Evolutionary conservation across 2,888 invertebrate genomes (phyloP).

Genomic region (Cheiracanthium punctorium): DNA sequence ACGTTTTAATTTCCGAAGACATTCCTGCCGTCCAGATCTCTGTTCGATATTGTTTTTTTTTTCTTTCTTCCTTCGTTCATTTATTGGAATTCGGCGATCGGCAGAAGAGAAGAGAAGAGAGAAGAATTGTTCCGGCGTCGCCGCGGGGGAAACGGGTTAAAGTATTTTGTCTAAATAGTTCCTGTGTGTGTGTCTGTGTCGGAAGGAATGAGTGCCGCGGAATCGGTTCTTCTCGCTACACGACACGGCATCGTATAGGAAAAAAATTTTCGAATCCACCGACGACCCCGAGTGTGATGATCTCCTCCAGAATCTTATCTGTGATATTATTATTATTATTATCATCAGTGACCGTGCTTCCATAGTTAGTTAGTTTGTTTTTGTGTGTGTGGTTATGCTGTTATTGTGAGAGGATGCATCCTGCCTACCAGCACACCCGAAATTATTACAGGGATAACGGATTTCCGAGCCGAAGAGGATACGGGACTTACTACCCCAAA

Average conservation of each 20-base stretch:
- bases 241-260: too few relatives aligned
- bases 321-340: too few relatives aligned
- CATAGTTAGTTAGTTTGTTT: background rate
- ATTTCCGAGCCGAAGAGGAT: slow-evolving; percentile 35
- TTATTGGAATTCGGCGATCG: too few relatives aligned
- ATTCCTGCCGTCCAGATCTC: too few relatives aligned
- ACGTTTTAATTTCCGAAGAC: too few relatives aligned
- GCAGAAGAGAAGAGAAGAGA: too few relatives aligned
- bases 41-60: too few relatives aligned
- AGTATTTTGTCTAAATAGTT: background rate
- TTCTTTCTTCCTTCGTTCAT: too few relatives aligned
- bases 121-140: background rate
- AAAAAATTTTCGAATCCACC: too few relatives aligned
- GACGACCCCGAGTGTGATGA: slow-evolving; percentile 4
- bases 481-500: slow-evolving; percentile 35
- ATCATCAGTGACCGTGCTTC: background rate
- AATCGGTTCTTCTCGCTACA: background rate
- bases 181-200: too few relatives aligned
- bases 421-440: slow-evolving; percentile 30
- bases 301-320: background rate
- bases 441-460: slow-evolving; percentile 12
- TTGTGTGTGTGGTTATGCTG: background rate
- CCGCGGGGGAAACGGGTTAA: slow-evolving; percentile 22
- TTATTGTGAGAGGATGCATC: slow-evolving; percentile 16
- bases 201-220: too few relatives aligned